phyloP scores from a whole-genome alignment of 1,140 invertebrate genomes.

The Chionoecetes opilio region DNA sequence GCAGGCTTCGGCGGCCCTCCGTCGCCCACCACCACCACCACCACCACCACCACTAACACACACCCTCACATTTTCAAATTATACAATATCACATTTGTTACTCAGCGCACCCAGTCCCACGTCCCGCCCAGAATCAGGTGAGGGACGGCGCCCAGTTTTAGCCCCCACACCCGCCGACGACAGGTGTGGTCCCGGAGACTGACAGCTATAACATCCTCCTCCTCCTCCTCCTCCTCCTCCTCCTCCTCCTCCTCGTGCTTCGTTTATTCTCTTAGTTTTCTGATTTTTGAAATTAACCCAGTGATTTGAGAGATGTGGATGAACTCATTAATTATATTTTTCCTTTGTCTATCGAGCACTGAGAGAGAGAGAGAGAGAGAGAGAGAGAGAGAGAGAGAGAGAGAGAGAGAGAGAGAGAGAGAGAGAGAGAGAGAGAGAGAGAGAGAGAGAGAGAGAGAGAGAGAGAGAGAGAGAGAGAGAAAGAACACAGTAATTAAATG shows the following conservation, averaged over 20 bases:
- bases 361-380: not conserved
- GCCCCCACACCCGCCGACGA: not conserved
- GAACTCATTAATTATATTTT: slow-evolving; percentile 2
- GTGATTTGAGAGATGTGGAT: not conserved
- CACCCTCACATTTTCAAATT: not conserved
- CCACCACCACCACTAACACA: not conserved
- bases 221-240: not conserved
- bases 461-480: not conserved
- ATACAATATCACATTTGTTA: not conserved
- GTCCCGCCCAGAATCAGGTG: not conserved
- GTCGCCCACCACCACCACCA: not conserved
- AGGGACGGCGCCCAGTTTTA: not conserved
- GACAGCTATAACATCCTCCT: not conserved
- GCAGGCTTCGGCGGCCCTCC: too few species aligned
- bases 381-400: slow-evolving; percentile 38
- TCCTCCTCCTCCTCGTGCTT: not conserved
- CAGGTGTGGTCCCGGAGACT: not conserved
- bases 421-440: not conserved
- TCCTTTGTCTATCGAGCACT: too few species aligned
- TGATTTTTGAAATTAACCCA: not conserved
- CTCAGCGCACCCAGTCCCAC: not conserved
- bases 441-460: slow-evolving; percentile 41
- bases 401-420: not conserved
- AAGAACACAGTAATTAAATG: too few species aligned
- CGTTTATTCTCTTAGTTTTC: not conserved